These are phyloP conservation scores for Phataginus tricuspis DNA, from an alignment of 2,797 vertebrate species.

Conservation along the genomic window DNA sequence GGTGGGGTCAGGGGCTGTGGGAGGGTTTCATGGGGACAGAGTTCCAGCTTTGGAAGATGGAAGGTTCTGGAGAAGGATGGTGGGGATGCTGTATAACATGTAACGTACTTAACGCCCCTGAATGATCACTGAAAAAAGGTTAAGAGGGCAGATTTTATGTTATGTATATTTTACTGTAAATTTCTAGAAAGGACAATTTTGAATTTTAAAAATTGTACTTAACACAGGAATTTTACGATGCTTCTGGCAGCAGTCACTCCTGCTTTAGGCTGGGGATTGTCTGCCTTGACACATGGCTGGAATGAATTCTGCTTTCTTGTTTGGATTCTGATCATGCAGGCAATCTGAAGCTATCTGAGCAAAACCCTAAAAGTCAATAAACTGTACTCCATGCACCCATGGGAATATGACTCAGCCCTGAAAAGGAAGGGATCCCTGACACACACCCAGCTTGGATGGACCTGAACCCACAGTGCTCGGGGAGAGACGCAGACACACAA, in stretches of 20 bases:
- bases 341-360: neutral
- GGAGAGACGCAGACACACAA: too few species aligned
- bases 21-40: neutral
- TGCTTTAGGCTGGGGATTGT: neutral
- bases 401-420: rapidly evolving
- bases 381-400: neutral
- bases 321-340: neutral
- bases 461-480: too few species aligned
- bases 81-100: rapidly evolving
- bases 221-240: rapidly evolving
- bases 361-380: neutral
- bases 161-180: neutral
- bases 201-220: neutral
- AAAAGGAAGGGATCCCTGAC: neutral
- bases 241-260: neutral
- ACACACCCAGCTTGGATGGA: too few species aligned
- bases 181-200: neutral
- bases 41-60: neutral
- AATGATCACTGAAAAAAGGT: too few species aligned
- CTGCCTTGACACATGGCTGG: neutral
- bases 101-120: neutral
- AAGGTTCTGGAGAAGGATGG: neutral
- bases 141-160: neutral
- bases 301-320: neutral
- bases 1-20: neutral